Percentiles rank a stretch among this genome's conserved stretches.
phyloP scores from a whole-genome alignment of 2,113 vertebrate genomes.

The Osmerus mordax region DNA sequence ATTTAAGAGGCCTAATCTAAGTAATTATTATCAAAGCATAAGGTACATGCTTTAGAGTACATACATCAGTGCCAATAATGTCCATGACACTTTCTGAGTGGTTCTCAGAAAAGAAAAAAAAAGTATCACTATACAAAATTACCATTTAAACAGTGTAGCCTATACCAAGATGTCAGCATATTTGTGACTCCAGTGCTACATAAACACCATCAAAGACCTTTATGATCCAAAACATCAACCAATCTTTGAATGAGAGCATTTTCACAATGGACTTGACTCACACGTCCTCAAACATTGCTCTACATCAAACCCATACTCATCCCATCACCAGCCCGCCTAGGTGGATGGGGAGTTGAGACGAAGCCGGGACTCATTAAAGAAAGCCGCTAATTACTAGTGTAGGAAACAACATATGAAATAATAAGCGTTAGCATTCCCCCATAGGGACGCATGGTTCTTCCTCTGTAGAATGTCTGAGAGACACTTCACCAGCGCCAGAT shows the following conservation, averaged over 20 bases:
- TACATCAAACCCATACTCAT: background rate
- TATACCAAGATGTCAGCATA: too few species aligned
- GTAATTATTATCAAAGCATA: too few species aligned
- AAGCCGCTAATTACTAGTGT: background rate
- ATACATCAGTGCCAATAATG: too few species aligned
- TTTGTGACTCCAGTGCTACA: too few species aligned
- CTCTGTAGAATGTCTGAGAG: background rate
- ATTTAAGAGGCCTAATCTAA: too few species aligned
- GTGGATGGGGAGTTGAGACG: background rate
- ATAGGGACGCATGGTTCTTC: background rate
- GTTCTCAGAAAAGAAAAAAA: too few species aligned
- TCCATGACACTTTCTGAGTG: too few species aligned
- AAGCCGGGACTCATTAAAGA: background rate
- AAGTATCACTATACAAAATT: too few species aligned
- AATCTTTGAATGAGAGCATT: background rate
- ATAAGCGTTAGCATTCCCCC: background rate
- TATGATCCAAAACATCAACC: background rate
- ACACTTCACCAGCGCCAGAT: slow-evolving; percentile 41
- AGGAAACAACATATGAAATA: background rate
- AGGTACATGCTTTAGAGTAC: too few species aligned
- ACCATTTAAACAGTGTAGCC: too few species aligned
- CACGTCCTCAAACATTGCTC: background rate
- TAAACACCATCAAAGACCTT: too few species aligned
- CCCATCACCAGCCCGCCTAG: too few species aligned
- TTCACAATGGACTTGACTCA: background rate